A percentile compares a stretch with the other conserved stretches of the same genome.
These are phyloP conservation scores for Epicampocera succincta DNA, from an alignment of 2,888 invertebrate genomes.

Conservation along the genomic window DNA sequence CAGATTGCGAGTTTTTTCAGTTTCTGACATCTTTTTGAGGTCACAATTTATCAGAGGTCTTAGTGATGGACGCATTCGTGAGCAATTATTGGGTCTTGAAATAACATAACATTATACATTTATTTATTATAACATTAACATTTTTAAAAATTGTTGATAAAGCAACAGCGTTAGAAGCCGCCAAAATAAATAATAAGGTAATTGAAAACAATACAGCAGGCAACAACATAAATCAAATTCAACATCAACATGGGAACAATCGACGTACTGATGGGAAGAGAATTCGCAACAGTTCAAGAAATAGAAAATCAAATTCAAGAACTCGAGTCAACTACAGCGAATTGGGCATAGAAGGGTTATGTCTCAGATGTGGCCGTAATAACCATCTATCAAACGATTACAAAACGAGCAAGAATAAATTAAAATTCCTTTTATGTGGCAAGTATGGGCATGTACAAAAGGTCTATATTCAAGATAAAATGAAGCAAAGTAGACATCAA, in stretches of 20 bases:
- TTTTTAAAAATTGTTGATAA: slow-evolving; percentile 47
- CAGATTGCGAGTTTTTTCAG: no score
- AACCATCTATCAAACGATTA: slow-evolving; percentile 12
- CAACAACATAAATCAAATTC: slow-evolving; percentile 35
- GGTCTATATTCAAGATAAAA: slow-evolving; percentile 17
- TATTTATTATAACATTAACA: no score
- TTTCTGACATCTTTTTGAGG: slow-evolving; percentile 47
- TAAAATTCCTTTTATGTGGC: slow-evolving; percentile 12
- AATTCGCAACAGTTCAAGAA: background rate
- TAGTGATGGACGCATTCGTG: slow-evolving; percentile 35
- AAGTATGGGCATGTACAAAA: slow-evolving; percentile 18
- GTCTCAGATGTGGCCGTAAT: slow-evolving; percentile 3
- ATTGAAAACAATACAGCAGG: slow-evolving; percentile 2
- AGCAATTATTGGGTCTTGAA: slow-evolving; percentile 40
- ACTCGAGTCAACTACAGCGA: slow-evolving; percentile 13
- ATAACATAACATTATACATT: no score
- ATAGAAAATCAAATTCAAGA: background rate
- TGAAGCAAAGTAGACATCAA: background rate
- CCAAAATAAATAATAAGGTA: slow-evolving; percentile 10
- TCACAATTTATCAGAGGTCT: slow-evolving; percentile 56
- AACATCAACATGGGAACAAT: no score
- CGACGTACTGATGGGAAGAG: no score
- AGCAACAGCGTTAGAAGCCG: slow-evolving; percentile 55
- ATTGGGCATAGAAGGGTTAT: slow-evolving; percentile 20
- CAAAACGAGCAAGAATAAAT: background rate